Evolutionary conservation across 2,113 vertebrate species (phyloP).

Genomic region (Melierax canorus): DNA sequence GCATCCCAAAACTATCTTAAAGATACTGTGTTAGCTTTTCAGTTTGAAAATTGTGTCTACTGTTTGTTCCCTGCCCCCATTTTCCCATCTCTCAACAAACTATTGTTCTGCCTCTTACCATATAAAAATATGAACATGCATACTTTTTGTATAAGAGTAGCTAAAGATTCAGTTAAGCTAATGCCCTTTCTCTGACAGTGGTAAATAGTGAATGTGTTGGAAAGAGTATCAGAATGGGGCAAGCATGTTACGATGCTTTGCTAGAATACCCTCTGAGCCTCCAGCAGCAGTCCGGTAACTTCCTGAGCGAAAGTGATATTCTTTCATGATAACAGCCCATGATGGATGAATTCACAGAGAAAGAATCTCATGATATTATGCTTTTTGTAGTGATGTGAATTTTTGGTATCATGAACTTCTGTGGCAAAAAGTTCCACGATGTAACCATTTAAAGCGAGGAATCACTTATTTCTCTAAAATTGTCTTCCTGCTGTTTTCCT

Average conservation of each 20-base stretch:
- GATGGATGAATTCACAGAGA: neutral
- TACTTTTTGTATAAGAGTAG: neutral
- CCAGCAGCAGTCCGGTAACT: neutral
- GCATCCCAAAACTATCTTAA: neutral
- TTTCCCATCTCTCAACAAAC: neutral
- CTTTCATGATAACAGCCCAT: neutral
- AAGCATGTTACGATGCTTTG: neutral
- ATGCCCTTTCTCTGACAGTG: neutral
- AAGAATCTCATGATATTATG: neutral
- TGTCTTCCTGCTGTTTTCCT: neutral
- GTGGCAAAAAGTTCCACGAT: neutral
- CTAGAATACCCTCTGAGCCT: neutral
- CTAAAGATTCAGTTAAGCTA: neutral
- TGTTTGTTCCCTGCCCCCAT: neutral
- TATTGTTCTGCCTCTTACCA: neutral
- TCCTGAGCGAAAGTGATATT: neutral
- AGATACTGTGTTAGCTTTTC: neutral
- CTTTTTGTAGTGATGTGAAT: neutral
- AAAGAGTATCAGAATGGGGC: neutral
- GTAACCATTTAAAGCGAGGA: neutral
- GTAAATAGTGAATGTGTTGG: neutral
- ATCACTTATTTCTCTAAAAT: neutral
- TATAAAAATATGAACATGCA: neutral
- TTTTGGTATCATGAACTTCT: neutral
- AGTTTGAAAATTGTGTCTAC: fast-evolving